A percentile compares a stretch with the other conserved stretches of the same genome.
phyloP scores from a whole-genome alignment of 2,888 invertebrate species.

The Harmothoe impar region DNA sequence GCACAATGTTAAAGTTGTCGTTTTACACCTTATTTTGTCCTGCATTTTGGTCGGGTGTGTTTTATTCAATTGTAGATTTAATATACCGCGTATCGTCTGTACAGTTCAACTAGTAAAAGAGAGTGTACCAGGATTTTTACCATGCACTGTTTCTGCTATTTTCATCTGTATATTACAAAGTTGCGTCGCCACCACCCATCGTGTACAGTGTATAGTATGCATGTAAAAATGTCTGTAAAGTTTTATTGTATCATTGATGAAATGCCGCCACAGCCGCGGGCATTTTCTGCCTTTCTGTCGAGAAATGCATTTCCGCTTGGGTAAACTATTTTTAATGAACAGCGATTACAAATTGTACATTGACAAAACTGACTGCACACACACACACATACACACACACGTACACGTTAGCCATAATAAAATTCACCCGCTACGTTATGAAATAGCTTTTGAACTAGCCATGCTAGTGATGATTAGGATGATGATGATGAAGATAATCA shows the following conservation, averaged over 20 bases:
- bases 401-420: no score
- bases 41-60: conserved; percentile 58
- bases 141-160: conserved; percentile 30
- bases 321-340: background rate
- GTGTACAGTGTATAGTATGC: conserved; percentile 47
- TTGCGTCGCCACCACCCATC: background rate
- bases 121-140: background rate
- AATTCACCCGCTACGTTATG: no score
- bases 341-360: background rate
- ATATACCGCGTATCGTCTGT: conserved; percentile 18
- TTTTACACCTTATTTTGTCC: conserved; percentile 52
- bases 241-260: background rate
- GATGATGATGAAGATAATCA: conserved; percentile 15
- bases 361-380: no score
- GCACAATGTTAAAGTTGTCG: conserved; percentile 58
- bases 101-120: conserved; percentile 10
- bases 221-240: conserved; percentile 41
- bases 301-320: background rate
- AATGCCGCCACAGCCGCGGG: background rate
- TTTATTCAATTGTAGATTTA: conserved; percentile 21
- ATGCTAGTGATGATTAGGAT: background rate
- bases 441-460: no score
- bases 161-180: conserved; percentile 52
- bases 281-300: background rate
- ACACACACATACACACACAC: no score